Percentiles rank a stretch among this genome's conserved stretches.
Evolutionary conservation across 2,888 invertebrate species (phyloP).

Genomic region (Villa cingulata): DNA sequence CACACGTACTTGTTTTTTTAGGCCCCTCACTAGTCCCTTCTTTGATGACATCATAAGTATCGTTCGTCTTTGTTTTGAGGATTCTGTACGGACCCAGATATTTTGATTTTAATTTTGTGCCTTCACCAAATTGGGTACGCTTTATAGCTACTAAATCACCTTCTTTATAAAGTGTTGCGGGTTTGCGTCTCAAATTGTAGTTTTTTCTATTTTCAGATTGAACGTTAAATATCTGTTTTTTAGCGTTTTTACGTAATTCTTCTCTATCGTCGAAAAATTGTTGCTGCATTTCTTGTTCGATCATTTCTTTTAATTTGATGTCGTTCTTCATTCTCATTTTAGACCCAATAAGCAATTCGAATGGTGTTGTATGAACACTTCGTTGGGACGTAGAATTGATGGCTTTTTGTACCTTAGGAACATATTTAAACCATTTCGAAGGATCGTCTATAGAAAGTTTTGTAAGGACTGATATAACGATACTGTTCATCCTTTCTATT

Average conservation of each 20-base stretch:
- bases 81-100: not conserved
- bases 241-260: not conserved
- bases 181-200: not conserved
- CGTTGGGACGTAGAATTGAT: too few species aligned
- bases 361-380: too few species aligned
- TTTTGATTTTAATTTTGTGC: not conserved
- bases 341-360: too few species aligned
- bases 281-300: not conserved
- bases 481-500: too few species aligned
- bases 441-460: too few species aligned
- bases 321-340: not conserved
- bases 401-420: too few species aligned
- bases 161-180: not conserved
- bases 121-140: not conserved
- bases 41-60: not conserved
- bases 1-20: not conserved
- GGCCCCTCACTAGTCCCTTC: not conserved
- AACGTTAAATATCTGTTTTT: not conserved
- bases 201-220: not conserved
- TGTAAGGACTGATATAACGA: too few species aligned
- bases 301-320: not conserved
- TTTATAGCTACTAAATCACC: not conserved
- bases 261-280: not conserved
- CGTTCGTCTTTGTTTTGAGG: not conserved
- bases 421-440: too few species aligned